A percentile compares a stretch with the other conserved stretches of the same genome.
Conservation (phyloP, 2,888 invertebrate species). For the Drosophila rellima region DNA sequence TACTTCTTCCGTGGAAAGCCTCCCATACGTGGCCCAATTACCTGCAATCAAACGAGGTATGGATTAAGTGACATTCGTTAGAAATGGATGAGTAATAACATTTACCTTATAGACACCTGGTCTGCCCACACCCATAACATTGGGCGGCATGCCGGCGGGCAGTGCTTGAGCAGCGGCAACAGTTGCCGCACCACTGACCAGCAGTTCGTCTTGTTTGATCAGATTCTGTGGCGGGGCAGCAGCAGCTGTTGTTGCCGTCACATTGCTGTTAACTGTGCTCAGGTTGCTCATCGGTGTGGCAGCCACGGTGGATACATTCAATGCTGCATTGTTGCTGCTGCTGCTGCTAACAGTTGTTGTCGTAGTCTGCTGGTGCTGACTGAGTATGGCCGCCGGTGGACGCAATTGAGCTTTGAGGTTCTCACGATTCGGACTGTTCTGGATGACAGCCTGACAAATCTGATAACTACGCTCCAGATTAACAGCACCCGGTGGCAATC, state of each 20-base stretch:
- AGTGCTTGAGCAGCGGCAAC: slow-evolving; percentile 46
- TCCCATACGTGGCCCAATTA: slow-evolving; percentile 84
- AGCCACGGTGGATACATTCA: slow-evolving; percentile 72
- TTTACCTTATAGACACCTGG: slow-evolving; percentile 85
- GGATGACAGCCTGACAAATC: slow-evolving; percentile 96
- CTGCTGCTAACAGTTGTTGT: slow-evolving; percentile 50
- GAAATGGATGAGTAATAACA: neutral
- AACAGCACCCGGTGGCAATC: slow-evolving; percentile 95
- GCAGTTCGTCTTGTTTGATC: slow-evolving; percentile 72
- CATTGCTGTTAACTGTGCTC: slow-evolving; percentile 43
- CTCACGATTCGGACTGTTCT: slow-evolving; percentile 96
- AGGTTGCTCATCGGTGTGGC: slow-evolving; percentile 67
- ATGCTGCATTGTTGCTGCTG: slow-evolving; percentile 48
- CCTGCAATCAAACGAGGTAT: slow-evolving; percentile 55
- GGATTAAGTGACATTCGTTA: neutral
- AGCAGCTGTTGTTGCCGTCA: slow-evolving; percentile 62
- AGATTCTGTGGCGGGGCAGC: slow-evolving; percentile 72
- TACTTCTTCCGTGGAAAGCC: slow-evolving; percentile 86
- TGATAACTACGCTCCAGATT: slow-evolving; percentile 97
- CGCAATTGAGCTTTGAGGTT: slow-evolving; percentile 94
- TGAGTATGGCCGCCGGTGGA: slow-evolving; percentile 92
- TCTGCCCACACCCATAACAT: slow-evolving; percentile 83
- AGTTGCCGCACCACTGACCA: slow-evolving; percentile 57
- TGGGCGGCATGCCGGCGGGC: slow-evolving; percentile 74
- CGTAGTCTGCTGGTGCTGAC: slow-evolving; percentile 59